These are phyloP conservation scores for Myiozetetes cayanensis DNA, from an alignment of 2,113 vertebrate species.

Conservation along the genomic window DNA sequence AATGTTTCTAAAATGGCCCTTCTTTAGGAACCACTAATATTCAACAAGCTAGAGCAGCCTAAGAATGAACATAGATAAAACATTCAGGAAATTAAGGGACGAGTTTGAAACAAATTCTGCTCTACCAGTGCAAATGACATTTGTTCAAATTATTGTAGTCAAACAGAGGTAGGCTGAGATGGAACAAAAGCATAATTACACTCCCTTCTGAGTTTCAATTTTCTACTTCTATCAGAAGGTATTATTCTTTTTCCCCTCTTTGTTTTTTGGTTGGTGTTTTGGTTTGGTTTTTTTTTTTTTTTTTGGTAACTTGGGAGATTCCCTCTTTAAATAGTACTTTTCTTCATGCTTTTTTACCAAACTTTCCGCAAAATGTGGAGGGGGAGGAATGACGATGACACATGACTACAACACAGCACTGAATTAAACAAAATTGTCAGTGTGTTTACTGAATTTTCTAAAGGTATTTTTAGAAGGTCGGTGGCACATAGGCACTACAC, in stretches of 20 bases:
- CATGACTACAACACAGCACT: neutral
- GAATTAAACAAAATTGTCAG: neutral
- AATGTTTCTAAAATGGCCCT: neutral
- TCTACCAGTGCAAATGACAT: neutral
- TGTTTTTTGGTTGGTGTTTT: neutral
- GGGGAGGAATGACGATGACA: accelerated
- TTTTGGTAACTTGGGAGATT: neutral
- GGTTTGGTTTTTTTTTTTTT: neutral
- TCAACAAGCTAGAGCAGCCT: neutral
- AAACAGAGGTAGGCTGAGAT: neutral
- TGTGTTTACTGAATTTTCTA: neutral
- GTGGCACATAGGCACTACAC: neutral
- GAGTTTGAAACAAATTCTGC: neutral
- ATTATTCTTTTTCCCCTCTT: neutral
- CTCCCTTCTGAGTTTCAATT: neutral
- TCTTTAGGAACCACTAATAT: neutral
- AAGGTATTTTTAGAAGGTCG: neutral
- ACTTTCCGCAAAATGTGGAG: neutral
- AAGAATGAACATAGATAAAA: neutral
- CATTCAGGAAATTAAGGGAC: neutral
- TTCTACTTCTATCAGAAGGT: neutral
- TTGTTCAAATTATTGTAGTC: neutral
- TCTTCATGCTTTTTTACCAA: neutral
- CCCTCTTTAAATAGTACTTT: neutral
- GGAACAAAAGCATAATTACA: neutral